Base-by-base conservation (phyloP, 2,113 vertebrate genomes). In the Saccopteryx bilineata region DNA sequence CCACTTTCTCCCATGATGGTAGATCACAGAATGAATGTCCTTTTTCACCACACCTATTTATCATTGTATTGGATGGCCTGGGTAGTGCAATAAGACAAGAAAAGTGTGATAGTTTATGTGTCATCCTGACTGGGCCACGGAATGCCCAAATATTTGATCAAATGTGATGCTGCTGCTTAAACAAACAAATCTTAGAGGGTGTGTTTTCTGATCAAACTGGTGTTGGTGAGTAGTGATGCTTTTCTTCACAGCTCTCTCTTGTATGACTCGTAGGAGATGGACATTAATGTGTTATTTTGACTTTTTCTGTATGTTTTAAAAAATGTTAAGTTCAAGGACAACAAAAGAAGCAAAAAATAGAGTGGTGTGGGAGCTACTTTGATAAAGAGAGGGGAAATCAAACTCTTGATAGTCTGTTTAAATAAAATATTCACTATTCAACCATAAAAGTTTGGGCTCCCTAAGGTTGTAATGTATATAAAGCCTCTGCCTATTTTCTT, bases 401-500 rank as follows among this genome's bases (percentile, higher is more conserved):
- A 65, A 79, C 7, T 31, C 72, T 63, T 63, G 79, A 28, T 23
- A 61, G 6, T 2, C 17, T 61, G 24, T 28, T 4, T 84, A 89
- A 71, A n/a, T 81, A n/a, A 90, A 79, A 92, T 56, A 48, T 7
- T 65, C 65, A 85, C 1, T 65, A 76, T 26, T 76, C 9, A 93
- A 31, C 23, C 50, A 79, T n/a, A 90, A 54, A 81, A 93, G 80
- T 60, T 24, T 85, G 28, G 12, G 28, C 26, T 91, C 23, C 68
- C 14, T 71, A 84, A 78, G 63, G 46, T 56, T 60, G 1, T 54
- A 72, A 88, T 68, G 3, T 11, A 21, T 26, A 39, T n/a, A 71
- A 60, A 79, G 23, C 17, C 54, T 91, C 5, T 74, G 18, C 13
- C 24, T 66, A 80, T 89, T 94, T 84, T 19, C 88, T 92, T 87